phyloP scores from a whole-genome alignment of 2,113 vertebrate species.

The Mesembrinibis cayennensis region DNA sequence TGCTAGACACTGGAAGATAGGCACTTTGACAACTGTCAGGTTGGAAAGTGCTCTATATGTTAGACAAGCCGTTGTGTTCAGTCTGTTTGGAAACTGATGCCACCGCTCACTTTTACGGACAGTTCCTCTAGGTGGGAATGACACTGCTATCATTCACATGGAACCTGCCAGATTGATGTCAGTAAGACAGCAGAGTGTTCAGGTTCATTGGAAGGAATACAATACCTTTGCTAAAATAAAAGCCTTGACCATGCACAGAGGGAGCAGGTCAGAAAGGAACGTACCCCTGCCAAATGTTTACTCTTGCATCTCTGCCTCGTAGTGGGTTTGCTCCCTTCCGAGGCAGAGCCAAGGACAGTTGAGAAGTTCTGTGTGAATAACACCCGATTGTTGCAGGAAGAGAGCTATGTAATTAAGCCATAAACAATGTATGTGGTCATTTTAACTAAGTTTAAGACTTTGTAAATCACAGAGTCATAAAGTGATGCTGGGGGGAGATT shows the following conservation, averaged over 20 bases:
- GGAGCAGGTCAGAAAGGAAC: neutral
- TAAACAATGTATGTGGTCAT: conserved; percentile 69
- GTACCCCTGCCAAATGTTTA: conserved; percentile 65
- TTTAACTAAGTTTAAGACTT: conserved; percentile 73
- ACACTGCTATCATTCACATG: neutral
- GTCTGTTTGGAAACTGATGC: conserved; percentile 5
- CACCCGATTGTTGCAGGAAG: conserved; percentile 68
- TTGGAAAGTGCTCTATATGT: neutral
- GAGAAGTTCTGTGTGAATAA: conserved; percentile 70
- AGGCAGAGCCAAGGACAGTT: conserved; percentile 71
- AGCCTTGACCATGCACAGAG: neutral
- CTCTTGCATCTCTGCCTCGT: conserved; percentile 60
- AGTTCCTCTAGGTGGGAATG: conserved; percentile 33
- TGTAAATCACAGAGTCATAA: conserved; percentile 70
- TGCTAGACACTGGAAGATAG: neutral
- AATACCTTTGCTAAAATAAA: conserved; percentile 26
- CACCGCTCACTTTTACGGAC: conserved; percentile 8
- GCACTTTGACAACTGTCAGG: neutral
- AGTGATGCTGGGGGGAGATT: conserved; percentile 41
- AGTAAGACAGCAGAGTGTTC: conserved; percentile 7
- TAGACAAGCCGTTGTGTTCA: neutral
- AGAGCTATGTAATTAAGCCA: conserved; percentile 68
- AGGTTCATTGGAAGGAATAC: conserved; percentile 10
- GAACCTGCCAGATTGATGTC: conserved; percentile 42
- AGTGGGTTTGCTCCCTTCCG: conserved; percentile 55